These are phyloP conservation scores for Cephus runcator DNA, from an alignment of 2,888 invertebrate species.

Conservation along the genomic window DNA sequence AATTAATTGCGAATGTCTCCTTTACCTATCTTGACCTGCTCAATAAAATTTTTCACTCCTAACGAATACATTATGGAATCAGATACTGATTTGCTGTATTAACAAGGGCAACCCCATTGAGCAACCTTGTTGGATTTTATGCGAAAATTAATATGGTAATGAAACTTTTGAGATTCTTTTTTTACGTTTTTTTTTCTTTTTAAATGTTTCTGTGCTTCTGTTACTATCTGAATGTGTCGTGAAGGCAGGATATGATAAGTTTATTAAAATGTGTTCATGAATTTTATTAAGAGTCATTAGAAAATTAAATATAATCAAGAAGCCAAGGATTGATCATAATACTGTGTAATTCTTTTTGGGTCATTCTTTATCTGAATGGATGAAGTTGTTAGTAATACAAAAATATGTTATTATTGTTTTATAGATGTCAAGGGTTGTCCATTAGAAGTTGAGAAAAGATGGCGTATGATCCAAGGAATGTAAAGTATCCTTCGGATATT, in stretches of 20 bases:
- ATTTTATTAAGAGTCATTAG: background rate
- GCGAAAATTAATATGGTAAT: background rate
- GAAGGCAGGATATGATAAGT: background rate
- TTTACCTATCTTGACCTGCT: constrained; percentile 48
- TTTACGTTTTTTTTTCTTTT: background rate
- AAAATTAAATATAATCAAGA: background rate
- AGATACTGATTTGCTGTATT: constrained; percentile 6
- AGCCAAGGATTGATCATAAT: background rate
- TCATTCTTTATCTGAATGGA: background rate
- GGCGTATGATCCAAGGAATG: constrained; percentile 56
- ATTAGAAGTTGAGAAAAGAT: constrained; percentile 32
- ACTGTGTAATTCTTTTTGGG: background rate
- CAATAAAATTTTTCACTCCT: constrained; percentile 33
- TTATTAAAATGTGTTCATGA: background rate
- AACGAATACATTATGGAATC: background rate
- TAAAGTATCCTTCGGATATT: constrained; percentile 52
- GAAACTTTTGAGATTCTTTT: background rate
- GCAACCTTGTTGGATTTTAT: background rate
- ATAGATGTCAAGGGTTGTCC: background rate
- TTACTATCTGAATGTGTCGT: background rate
- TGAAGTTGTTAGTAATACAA: background rate
- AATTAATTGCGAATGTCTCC: constrained; percentile 3
- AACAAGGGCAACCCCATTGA: constrained; percentile 4
- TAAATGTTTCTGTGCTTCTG: background rate
- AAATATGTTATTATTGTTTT: background rate